A percentile compares a stretch with the other conserved stretches of the same genome.
Conservation (phyloP, 2,797 vertebrate species). For the Smutsia temminckii region DNA sequence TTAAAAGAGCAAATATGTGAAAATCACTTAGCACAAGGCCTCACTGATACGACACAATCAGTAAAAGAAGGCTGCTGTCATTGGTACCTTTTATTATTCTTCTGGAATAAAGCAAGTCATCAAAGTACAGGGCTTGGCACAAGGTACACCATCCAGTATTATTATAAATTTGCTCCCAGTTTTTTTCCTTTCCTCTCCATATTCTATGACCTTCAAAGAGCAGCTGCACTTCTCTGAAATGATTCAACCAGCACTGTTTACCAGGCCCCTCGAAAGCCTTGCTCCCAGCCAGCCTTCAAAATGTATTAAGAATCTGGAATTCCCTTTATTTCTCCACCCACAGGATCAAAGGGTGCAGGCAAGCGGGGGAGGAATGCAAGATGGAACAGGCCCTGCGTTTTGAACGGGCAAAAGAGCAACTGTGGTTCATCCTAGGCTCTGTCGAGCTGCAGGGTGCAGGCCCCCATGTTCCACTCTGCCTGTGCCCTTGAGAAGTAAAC, state of each 20-base stretch:
- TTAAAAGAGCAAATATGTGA: background rate
- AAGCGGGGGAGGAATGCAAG: background rate
- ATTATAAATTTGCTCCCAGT: background rate
- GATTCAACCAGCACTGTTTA: background rate
- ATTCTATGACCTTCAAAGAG: constrained; percentile 1
- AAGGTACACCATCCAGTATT: background rate
- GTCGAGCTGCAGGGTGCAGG: background rate
- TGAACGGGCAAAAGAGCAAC: constrained; percentile 37
- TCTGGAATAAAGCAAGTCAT: background rate
- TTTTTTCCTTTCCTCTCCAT: background rate
- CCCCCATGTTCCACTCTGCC: background rate
- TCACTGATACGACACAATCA: background rate
- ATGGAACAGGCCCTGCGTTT: background rate
- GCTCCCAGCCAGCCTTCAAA: background rate
- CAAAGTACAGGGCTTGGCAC: background rate
- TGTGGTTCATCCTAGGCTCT: background rate
- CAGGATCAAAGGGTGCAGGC: constrained; percentile 30
- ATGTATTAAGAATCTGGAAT: constrained; percentile 23
- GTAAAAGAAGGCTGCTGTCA: background rate
- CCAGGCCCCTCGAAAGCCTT: background rate
- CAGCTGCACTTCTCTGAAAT: background rate
- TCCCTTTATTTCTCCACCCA: constrained; percentile 35
- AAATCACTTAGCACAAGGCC: background rate
- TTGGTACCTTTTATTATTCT: background rate
- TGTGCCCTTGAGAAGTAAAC: constrained; percentile 58